Evolutionary conservation across 2,888 invertebrate genomes (phyloP).

Genomic region (Oligia latruncula): DNA sequence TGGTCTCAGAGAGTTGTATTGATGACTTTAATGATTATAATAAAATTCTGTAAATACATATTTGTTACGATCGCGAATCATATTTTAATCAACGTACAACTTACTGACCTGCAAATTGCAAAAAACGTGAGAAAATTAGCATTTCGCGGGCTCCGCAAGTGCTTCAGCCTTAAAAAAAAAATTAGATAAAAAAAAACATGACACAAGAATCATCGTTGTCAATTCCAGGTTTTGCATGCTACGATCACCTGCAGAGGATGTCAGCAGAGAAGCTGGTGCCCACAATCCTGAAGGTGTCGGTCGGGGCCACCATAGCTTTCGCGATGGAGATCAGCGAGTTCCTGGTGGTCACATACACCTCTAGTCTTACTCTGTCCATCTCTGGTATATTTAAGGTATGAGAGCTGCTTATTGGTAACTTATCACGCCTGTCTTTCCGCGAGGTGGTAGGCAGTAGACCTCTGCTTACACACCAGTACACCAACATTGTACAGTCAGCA

Average conservation of each 20-base stretch:
- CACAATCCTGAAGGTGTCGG: slow-evolving; percentile 90
- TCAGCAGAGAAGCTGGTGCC: slow-evolving; percentile 82
- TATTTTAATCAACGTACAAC: no score
- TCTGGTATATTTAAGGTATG: slow-evolving; percentile 98
- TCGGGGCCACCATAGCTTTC: slow-evolving; percentile 97
- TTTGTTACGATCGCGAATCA: no score
- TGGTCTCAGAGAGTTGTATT: no score
- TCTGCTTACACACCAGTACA: neutral
- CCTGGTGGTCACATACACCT: slow-evolving; percentile 97
- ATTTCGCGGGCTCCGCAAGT: no score
- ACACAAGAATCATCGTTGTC: neutral
- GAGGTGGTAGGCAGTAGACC: neutral
- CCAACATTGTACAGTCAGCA: no score
- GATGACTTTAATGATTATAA: no score
- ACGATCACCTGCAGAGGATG: slow-evolving; percentile 76
- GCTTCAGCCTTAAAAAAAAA: neutral
- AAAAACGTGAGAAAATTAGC: no score
- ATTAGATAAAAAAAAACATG: neutral
- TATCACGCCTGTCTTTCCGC: neutral
- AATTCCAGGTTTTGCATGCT: slow-evolving; percentile 82
- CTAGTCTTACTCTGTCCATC: slow-evolving; percentile 98
- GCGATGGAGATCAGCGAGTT: slow-evolving; percentile 98
- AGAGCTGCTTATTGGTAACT: neutral
- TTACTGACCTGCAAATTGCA: no score
- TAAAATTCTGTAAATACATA: no score